Percentiles rank a stretch among this genome's conserved stretches.
Evolutionary conservation across 2,888 invertebrate species (phyloP).

Genomic region (Isotomurus palustris): DNA sequence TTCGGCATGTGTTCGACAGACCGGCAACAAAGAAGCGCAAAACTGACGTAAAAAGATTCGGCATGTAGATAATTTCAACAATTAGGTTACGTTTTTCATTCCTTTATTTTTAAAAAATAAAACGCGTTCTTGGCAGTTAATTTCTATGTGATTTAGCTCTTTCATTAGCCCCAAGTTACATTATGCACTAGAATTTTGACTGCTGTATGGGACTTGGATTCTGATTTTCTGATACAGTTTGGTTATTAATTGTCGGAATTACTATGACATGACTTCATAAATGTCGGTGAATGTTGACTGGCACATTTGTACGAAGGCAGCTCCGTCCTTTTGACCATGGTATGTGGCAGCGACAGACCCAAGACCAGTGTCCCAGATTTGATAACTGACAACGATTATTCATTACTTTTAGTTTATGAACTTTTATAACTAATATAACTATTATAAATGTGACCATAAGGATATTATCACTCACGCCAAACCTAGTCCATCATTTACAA

Average conservation of each 20-base stretch:
- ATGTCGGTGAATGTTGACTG: slow-evolving; percentile 69
- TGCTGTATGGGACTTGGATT: not conserved
- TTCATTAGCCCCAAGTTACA: not conserved
- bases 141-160: not conserved
- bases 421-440: not conserved
- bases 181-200: no score
- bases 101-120: slow-evolving; percentile 4
- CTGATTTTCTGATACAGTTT: not conserved
- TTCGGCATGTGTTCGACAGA: slow-evolving; percentile 85
- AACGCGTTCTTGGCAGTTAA: not conserved
- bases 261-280: slow-evolving; percentile 49
- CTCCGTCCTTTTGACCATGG: slow-evolving; percentile 63
- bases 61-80: not conserved
- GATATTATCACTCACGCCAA: slow-evolving; percentile 67
- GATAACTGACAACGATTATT: slow-evolving; percentile 71
- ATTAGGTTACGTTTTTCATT: not conserved
- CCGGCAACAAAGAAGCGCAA: slow-evolving; percentile 65
- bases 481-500: slow-evolving; percentile 83
- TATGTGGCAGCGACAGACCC: slow-evolving; percentile 82
- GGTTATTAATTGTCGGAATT: not conserved
- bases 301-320: slow-evolving; percentile 66
- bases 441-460: not conserved
- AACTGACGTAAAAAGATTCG: slow-evolving; percentile 13
- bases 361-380: slow-evolving; percentile 72
- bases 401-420: not conserved